Evolutionary conservation across 2,113 vertebrate species (phyloP).

Genomic region (Orcinus orca): DNA sequence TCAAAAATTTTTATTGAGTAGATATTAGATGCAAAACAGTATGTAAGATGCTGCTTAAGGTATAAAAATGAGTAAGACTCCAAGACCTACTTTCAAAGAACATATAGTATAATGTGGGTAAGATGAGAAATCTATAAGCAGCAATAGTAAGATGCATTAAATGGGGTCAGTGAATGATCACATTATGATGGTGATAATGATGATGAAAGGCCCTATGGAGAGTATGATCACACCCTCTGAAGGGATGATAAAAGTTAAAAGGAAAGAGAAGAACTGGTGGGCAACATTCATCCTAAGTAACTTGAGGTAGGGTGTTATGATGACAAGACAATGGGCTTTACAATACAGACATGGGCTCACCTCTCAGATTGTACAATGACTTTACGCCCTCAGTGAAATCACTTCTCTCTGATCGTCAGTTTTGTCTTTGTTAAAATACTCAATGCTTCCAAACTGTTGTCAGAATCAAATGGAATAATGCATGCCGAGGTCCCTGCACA

Average conservation of each 20-base stretch:
- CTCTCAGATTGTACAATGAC: not conserved
- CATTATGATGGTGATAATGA: too few species aligned
- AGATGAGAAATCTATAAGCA: not conserved
- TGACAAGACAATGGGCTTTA: not conserved
- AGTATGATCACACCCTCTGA: not conserved
- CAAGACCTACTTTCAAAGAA: slow-evolving; percentile 31
- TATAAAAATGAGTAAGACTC: not conserved
- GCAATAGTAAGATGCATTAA: not conserved
- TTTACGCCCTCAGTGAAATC: not conserved
- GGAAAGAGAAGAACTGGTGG: not conserved
- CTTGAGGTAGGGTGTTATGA: not conserved
- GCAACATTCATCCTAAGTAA: not conserved
- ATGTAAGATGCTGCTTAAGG: not conserved
- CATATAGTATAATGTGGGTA: not conserved
- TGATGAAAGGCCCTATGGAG: not conserved
- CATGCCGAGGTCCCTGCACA: not conserved
- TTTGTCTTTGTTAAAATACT: not conserved
- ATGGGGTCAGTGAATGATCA: not conserved
- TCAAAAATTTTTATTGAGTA: not conserved
- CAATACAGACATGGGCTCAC: not conserved
- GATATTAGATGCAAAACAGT: not conserved
- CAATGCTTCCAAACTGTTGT: not conserved
- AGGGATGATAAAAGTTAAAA: not conserved
- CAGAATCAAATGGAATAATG: not conserved
- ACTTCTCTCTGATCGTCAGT: not conserved